Base-by-base conservation (phyloP, 1,140 invertebrate species). In the Drosophila lowei region DNA sequence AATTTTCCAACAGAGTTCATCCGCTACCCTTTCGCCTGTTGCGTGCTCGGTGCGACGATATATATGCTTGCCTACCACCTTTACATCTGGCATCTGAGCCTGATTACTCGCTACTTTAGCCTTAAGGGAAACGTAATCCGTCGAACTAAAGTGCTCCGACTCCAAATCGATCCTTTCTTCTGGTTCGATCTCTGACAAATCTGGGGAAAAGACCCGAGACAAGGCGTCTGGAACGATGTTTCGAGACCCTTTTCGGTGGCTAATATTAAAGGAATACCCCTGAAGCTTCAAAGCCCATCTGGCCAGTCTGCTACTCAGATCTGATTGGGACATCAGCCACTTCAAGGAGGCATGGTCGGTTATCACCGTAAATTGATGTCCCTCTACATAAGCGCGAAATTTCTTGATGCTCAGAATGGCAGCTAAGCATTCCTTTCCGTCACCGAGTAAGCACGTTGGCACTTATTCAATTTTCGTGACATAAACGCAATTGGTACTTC, bases 331-430 rank as follows among this genome's bases (percentile, higher is more conserved):
- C 41, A 42, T 42, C 41, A 42, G 41, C 41, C 41, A 42, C 41
- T 42, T 42, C n/a, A 42, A 43, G n/a, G 42, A 43, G n/a, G n/a
- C 42, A 43, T 43, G 42, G 42, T 43, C 42, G 42, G 42, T 43
- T n/a, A n/a, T 13, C 13, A 43, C 15, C 6, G 42, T n/a, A 43
- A 43, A 43, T 4, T 43, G 13, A 43, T 43, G 42, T 13, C 42
- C 42, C n/a, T 43, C 42, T 2, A 43, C 15, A 13, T 43, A 43
- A 4, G 42, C 42, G 9, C 42, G 42, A 43, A 43, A 43, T 43
- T 43, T 43, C 11, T 43, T 43, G 2, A 43, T 7, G n/a, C 42
- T 6, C 11, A 43, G 13, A 6, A 25, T 25, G 6, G 25, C 25
- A 6, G 25, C 6, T 6, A 25, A 25, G 1, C 6, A 25, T 25